Conservation (phyloP, 2,113 vertebrate genomes). For the Dasyprocta punctata region DNA sequence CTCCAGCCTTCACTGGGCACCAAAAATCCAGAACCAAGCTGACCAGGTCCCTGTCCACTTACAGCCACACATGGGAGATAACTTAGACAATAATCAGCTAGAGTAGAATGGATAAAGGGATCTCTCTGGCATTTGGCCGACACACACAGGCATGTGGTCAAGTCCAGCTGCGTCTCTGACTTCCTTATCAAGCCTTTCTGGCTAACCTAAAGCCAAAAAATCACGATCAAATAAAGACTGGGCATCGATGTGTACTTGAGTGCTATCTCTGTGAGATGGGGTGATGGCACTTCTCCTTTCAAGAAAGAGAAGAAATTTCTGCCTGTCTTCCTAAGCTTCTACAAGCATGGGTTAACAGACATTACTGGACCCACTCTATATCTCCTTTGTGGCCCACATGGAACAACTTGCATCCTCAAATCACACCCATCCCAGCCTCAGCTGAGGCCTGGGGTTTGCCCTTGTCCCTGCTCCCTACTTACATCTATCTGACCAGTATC, state of each 20-base stretch:
- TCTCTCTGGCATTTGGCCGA: background rate
- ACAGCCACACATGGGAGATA: background rate
- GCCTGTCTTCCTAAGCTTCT: background rate
- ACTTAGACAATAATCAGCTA: background rate
- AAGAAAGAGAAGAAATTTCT: background rate
- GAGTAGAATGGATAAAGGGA: background rate
- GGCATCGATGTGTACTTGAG: background rate
- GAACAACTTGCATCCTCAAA: background rate
- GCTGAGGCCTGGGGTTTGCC: background rate
- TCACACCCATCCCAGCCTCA: background rate
- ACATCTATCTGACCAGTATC: background rate
- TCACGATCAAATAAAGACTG: background rate
- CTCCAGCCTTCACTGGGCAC: background rate
- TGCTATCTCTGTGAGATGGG: background rate
- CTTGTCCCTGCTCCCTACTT: background rate
- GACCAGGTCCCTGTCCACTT: background rate
- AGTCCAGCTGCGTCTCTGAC: background rate
- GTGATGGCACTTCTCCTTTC: background rate
- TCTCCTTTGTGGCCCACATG: background rate
- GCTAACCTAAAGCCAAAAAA: background rate
- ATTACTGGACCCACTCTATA: background rate
- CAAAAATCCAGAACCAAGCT: background rate
- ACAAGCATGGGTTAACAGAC: background rate
- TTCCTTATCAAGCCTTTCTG: background rate
- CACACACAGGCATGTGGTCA: background rate